Conservation (phyloP, 92 coral and sea anemone species). For the Plumapathes pennacea region DNA sequence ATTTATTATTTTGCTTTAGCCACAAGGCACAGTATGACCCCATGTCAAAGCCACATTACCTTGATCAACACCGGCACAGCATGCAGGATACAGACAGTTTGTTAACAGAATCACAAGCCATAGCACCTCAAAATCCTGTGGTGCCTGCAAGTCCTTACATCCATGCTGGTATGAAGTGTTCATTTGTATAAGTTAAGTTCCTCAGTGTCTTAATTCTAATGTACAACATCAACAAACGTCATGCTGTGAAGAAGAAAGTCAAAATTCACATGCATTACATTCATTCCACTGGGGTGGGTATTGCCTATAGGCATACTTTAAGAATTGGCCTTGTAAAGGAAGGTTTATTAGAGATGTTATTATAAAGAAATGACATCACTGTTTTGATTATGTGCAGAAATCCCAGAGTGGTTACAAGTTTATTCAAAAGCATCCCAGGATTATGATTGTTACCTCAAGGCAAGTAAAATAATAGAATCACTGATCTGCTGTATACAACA, state of each 20-base stretch:
- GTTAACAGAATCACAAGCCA: constrained; percentile 47
- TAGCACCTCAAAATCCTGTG: constrained; percentile 53
- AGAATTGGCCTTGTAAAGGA: too few species aligned
- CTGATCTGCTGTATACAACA: not conserved
- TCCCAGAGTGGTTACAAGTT: constrained; percentile 91
- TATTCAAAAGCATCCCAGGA: constrained; percentile 96
- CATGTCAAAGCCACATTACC: constrained; percentile 75
- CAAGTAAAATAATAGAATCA: constrained; percentile 9
- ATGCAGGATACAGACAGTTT: constrained; percentile 9
- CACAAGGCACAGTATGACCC: constrained; percentile 87
- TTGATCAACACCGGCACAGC: constrained; percentile 46
- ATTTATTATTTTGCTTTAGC: constrained; percentile 26
- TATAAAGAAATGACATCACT: not conserved
- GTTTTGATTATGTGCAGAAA: constrained; percentile 52
- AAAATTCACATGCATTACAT: too few species aligned
- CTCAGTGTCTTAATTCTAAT: too few species aligned
- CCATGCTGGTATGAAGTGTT: constrained; percentile 54
- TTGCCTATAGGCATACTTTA: too few species aligned
- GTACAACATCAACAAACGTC: too few species aligned
- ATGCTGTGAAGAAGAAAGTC: too few species aligned
- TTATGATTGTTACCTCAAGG: constrained; percentile 84
- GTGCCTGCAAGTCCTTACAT: constrained; percentile 68
- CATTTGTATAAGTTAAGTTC: not conserved
- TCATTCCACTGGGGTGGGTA: too few species aligned
- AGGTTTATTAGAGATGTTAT: not conserved